A percentile compares a stretch with the other conserved stretches of the same genome.
Conservation (phyloP, 2,797 vertebrate genomes). For the Eulemur mongoz region DNA sequence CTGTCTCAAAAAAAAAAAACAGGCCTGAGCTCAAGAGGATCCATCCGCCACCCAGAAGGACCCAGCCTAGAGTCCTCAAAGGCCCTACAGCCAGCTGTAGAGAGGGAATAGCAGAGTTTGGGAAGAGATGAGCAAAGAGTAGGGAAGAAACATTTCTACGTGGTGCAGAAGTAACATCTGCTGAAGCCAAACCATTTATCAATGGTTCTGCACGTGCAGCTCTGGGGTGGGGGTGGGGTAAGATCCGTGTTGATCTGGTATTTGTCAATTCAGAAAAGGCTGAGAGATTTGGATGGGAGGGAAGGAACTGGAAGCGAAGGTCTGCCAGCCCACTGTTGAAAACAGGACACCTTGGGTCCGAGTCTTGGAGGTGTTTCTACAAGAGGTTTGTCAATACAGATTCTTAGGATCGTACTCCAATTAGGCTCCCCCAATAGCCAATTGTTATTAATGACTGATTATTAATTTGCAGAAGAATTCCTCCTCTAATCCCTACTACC, state of each 20-base stretch:
- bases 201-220: background rate
- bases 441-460: background rate
- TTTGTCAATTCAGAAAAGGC: slow-evolving; percentile 10
- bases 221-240: background rate
- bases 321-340: background rate
- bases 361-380: background rate
- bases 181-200: background rate
- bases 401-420: background rate
- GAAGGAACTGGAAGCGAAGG: background rate
- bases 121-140: background rate
- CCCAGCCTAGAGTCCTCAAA: background rate
- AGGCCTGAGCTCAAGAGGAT: background rate
- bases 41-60: background rate
- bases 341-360: background rate
- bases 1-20: too few relatives aligned
- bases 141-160: background rate
- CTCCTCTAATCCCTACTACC: background rate
- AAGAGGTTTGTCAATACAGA: background rate
- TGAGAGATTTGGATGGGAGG: background rate
- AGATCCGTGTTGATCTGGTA: background rate
- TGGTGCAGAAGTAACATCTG: background rate
- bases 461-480: background rate
- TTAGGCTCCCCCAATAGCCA: background rate
- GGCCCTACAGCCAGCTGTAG: background rate
- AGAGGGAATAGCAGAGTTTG: background rate